phyloP scores from a whole-genome alignment of 2,113 vertebrate species.

The Ahaetulla prasina region DNA sequence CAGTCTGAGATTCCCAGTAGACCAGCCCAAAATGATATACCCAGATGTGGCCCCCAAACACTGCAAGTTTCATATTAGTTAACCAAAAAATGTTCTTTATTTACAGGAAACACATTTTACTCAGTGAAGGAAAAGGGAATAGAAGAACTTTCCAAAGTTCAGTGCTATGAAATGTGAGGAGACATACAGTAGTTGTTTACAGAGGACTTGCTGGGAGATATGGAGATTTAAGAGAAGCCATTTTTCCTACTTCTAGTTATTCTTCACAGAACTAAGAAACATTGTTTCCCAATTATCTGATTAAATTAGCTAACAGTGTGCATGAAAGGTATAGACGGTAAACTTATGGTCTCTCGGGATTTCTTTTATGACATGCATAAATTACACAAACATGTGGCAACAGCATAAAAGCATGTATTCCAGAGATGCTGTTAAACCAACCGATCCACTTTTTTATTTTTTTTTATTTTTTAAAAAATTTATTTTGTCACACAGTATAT shows the following conservation, averaged over 20 bases:
- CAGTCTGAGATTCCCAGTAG: constrained; percentile 19
- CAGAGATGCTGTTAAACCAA: constrained; percentile 29
- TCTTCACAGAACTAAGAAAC: not conserved
- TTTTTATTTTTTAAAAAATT: too few species aligned
- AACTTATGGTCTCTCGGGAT: not conserved
- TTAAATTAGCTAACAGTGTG: not conserved
- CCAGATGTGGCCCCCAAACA: constrained; percentile 27
- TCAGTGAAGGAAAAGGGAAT: constrained; percentile 31
- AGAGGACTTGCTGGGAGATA: not conserved
- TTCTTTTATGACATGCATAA: constrained; percentile 5
- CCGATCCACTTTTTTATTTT: too few species aligned
- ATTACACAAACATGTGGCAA: constrained; percentile 25
- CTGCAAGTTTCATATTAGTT: constrained; percentile 1
- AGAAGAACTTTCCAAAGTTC: constrained; percentile 17
- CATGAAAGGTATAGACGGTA: constrained; percentile 2
- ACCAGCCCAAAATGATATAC: constrained; percentile 30
- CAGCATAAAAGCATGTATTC: constrained; percentile 40
- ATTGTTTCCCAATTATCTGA: not conserved
- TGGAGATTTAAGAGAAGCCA: not conserved
- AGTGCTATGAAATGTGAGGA: constrained; percentile 40
- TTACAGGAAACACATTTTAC: constrained; percentile 41
- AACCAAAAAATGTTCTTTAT: constrained; percentile 29
- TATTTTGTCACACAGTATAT: too few species aligned
- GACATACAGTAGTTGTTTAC: not conserved
- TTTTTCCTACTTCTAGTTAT: not conserved